Evolutionary conservation across 2,888 invertebrate genomes (phyloP).

Genomic region (Artemia sp.): DNA sequence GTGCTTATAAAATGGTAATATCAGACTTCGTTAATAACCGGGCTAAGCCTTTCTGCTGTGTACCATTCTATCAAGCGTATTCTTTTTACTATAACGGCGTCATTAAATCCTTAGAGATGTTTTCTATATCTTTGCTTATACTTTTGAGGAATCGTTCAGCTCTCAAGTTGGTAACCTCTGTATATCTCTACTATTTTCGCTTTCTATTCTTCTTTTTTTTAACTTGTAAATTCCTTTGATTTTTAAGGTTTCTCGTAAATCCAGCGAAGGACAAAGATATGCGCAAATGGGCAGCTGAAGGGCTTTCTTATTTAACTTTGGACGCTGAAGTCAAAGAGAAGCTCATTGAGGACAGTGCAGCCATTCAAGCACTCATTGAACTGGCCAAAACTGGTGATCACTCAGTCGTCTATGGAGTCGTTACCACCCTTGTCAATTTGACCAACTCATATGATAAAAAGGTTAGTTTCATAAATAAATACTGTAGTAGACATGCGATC

Average conservation of each 20-base stretch:
- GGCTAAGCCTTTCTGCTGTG: too few species aligned
- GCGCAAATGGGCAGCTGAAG: constrained; percentile 90
- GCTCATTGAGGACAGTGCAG: constrained; percentile 61
- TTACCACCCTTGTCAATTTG: constrained; percentile 85
- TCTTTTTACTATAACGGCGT: too few species aligned
- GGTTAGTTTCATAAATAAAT: constrained; percentile 21
- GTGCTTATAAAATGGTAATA: too few species aligned
- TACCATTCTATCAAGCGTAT: too few species aligned
- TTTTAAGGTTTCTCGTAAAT: constrained; percentile 54
- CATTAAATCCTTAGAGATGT: neutral
- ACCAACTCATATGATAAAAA: constrained; percentile 97
- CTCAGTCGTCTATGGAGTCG: constrained; percentile 72
- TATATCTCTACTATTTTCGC: neutral
- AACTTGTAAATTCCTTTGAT: neutral
- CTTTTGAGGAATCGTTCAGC: neutral
- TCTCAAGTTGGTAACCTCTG: neutral
- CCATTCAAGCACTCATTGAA: constrained; percentile 69
- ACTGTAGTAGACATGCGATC: too few species aligned
- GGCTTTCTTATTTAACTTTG: constrained; percentile 81
- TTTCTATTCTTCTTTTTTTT: neutral
- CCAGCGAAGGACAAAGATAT: constrained; percentile 72
- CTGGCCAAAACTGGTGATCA: constrained; percentile 71
- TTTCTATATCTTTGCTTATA: constrained; percentile 15
- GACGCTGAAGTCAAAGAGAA: constrained; percentile 98
- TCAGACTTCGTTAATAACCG: too few species aligned